Evolutionary conservation across 2,888 invertebrate genomes (phyloP).

Genomic region (Eilema sororculum): DNA sequence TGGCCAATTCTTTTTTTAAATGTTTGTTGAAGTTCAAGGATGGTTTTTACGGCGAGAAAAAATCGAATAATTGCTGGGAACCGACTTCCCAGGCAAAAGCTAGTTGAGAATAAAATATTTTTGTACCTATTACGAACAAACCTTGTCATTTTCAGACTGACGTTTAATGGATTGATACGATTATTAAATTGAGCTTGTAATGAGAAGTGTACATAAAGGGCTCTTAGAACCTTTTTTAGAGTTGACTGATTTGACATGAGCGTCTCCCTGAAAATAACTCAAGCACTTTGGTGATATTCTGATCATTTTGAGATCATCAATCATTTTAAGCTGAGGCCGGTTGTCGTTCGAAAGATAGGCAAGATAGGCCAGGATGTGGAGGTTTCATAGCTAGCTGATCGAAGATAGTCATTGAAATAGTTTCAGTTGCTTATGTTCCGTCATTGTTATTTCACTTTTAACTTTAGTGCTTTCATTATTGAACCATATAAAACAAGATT

Average conservation of each 20-base stretch:
- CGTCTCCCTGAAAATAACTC: neutral
- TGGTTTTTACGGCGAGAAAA: too few species aligned
- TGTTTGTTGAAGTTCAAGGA: too few species aligned
- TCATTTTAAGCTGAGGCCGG: neutral
- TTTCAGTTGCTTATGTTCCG: too few species aligned
- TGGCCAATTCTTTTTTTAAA: too few species aligned
- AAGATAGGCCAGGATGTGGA: neutral
- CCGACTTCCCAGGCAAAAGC: too few species aligned
- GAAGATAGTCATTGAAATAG: too few species aligned
- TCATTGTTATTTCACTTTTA: too few species aligned
- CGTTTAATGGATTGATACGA: neutral
- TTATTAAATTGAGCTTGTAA: constrained; percentile 1
- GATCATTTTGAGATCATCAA: neutral
- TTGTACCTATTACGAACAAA: neutral
- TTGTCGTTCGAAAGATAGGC: neutral
- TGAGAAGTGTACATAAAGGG: neutral
- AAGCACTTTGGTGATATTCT: neutral
- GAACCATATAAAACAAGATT: too few species aligned
- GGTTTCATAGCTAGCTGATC: neutral
- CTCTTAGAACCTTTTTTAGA: neutral
- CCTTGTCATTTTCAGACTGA: neutral
- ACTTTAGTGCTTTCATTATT: too few species aligned
- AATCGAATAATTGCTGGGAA: too few species aligned
- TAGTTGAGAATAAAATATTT: neutral
- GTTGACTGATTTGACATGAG: neutral